Conservation (phyloP, 2,888 invertebrate genomes). For the Dorcus parallelipipedus region DNA sequence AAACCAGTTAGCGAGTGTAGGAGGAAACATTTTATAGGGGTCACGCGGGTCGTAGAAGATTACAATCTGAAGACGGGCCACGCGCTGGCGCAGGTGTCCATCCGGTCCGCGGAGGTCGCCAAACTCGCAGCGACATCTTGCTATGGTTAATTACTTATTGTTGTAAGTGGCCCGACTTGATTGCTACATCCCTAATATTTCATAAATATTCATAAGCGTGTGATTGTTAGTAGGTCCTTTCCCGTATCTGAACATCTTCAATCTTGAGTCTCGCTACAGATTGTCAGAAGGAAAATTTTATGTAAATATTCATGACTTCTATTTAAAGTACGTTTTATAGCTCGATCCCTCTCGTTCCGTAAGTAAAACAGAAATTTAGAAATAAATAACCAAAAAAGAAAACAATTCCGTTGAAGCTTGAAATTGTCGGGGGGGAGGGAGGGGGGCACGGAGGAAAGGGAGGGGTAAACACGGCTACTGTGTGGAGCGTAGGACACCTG, state of each 20-base stretch:
- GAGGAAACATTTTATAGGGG: slow-evolving; percentile 43
- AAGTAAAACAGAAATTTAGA: slow-evolving; percentile 11
- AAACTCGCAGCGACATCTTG: slow-evolving; percentile 42
- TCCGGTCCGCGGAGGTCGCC: slow-evolving; percentile 30
- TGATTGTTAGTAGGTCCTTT: slow-evolving; percentile 5
- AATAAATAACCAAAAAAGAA: slow-evolving; percentile 26
- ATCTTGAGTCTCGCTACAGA: slow-evolving; percentile 4
- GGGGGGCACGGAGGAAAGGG: slow-evolving; percentile 16
- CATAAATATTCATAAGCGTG: slow-evolving; percentile 39
- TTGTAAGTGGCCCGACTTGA: slow-evolving; percentile 37
- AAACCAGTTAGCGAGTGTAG: slow-evolving; percentile 43
- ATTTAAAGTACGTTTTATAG: no score
- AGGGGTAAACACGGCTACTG: slow-evolving; percentile 39
- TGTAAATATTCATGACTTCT: no score
- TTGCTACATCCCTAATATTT: slow-evolving; percentile 27
- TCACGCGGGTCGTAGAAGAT: slow-evolving; percentile 42
- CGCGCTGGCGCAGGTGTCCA: slow-evolving; percentile 47
- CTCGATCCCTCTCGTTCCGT: no score
- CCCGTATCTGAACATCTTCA: slow-evolving; percentile 10
- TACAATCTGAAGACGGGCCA: slow-evolving; percentile 45
- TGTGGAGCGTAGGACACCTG: slow-evolving; percentile 44
- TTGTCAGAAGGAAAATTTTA: no score
- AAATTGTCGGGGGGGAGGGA: slow-evolving; percentile 30
- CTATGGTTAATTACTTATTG: slow-evolving; percentile 46
- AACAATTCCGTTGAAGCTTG: slow-evolving; percentile 28